phyloP scores from a whole-genome alignment of 1,140 invertebrate species.

The fruit fly (Drosophila melanogaster) region Release_6_plus_ISO1_MT NT_033779.5:450001-450500 shows the following conservation, averaged over 20 bases:
- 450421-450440: conserved; percentile 85
- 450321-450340: conserved; percentile 92
- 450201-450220: conserved; percentile 83
- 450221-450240: conserved; percentile 87
- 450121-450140: conserved; percentile 89
- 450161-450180: conserved; percentile 86
- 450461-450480: conserved; percentile 92
- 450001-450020: conserved; percentile 89
- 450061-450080: conserved; percentile 86
- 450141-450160: conserved; percentile 87
- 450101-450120: conserved; percentile 90
- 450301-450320: conserved; percentile 91
- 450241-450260: conserved; percentile 91
- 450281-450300: conserved; percentile 89
- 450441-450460: conserved; percentile 93
- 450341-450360: conserved; percentile 90
- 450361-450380: conserved; percentile 87
- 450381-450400: conserved; percentile 88
- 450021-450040: conserved; percentile 92
- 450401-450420: conserved; percentile 89
- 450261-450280: conserved; percentile 89
- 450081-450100: conserved; percentile 86
- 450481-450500: conserved; percentile 91
- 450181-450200: conserved; percentile 86
- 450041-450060: conserved; percentile 90